Base-by-base conservation (phyloP, 2,797 vertebrate species). In the Hydrolagus colliei region DNA sequence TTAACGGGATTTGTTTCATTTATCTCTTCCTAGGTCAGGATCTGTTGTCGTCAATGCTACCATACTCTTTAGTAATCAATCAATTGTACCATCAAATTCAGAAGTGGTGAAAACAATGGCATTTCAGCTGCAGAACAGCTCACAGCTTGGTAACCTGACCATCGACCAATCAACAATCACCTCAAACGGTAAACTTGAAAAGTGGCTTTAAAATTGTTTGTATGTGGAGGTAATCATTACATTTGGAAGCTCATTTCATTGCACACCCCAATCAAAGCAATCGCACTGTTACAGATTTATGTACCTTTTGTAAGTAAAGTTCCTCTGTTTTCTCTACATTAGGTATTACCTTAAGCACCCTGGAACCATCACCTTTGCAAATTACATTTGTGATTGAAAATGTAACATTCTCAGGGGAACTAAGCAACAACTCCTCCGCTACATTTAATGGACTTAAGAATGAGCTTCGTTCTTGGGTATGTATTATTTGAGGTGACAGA, bases 391-490 rank as follows among this genome's bases (percentile, higher is more conserved):
- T 35, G 0, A 75, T 76, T 82, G 86, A 74, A 84, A 62, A 18
- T 7, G 3, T 0, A 22, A 72, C 85, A 18, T 89, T 88, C 79
- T 63, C 12, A 72, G 16, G 6, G 1, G 73, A 32, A 8, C 14
- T 86, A 32, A 59, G 74, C 7, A 9, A 27, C 9, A 74, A 63
- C 0, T 14, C 35, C 0, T 89, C 89, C 9, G n/a, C 5, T 16
- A 16, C 0, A 71, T 88, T 73, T 59, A 14, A 27, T 8, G 32
- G n/a, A 1, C 85, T 90, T 67, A 59, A 32, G 65, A 22, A 32
- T 27, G 41, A 67, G 68, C 62, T 82, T 16, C 32, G 87, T 2
- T 7, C 0, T 0, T 85, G 86, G 89, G 89, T 89, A 87, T 76
- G 87, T 88, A 32, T 72, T 12, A 41, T 16, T n/a, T 11, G n/a